Conservation (phyloP, 2,888 invertebrate genomes). For the Theretra japonica region DNA sequence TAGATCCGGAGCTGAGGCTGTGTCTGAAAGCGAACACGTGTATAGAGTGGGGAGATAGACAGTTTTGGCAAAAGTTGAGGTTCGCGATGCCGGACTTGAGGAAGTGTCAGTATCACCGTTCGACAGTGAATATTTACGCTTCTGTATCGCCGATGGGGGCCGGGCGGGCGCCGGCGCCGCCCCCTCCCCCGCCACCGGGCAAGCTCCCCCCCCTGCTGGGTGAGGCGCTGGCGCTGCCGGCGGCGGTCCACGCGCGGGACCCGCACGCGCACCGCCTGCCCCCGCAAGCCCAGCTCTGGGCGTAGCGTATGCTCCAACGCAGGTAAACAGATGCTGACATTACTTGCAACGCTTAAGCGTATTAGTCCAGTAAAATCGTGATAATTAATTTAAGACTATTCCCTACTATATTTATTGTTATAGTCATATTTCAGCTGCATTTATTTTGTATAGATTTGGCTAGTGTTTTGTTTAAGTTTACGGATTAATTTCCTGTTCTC, state of each 20-base stretch:
- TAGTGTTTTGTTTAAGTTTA: slow-evolving; percentile 66
- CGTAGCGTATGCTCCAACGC: slow-evolving; percentile 90
- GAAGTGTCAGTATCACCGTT: slow-evolving; percentile 87
- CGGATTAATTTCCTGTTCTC: slow-evolving; percentile 75
- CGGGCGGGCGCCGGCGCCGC: slow-evolving; percentile 85
- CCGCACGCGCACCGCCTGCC: slow-evolving; percentile 83
- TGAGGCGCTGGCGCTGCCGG: slow-evolving; percentile 75
- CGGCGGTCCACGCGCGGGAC: slow-evolving; percentile 74
- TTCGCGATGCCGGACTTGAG: slow-evolving; percentile 94
- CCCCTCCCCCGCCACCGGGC: slow-evolving; percentile 86
- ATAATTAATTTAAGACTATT: slow-evolving; percentile 78
- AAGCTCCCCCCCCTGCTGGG: slow-evolving; percentile 86
- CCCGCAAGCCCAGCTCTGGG: slow-evolving; percentile 90
- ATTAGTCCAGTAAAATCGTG: slow-evolving; percentile 82
- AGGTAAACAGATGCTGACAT: slow-evolving; percentile 81
- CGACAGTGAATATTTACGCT: slow-evolving; percentile 90
- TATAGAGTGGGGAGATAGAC: slow-evolving; percentile 96
- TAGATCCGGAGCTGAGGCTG: slow-evolving; percentile 95
- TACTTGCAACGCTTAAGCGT: slow-evolving; percentile 83
- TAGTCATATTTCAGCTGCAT: slow-evolving; percentile 52
- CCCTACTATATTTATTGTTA: slow-evolving; percentile 62
- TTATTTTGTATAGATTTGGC: slow-evolving; percentile 69
- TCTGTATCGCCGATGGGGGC: slow-evolving; percentile 85
- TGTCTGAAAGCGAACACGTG: slow-evolving; percentile 96
- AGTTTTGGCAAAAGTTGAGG: slow-evolving; percentile 98